Evolutionary conservation across 2,888 invertebrate species (phyloP), one percentile per base, ranked within the genome.

Genomic region (Scaptomyza parva): DNA sequence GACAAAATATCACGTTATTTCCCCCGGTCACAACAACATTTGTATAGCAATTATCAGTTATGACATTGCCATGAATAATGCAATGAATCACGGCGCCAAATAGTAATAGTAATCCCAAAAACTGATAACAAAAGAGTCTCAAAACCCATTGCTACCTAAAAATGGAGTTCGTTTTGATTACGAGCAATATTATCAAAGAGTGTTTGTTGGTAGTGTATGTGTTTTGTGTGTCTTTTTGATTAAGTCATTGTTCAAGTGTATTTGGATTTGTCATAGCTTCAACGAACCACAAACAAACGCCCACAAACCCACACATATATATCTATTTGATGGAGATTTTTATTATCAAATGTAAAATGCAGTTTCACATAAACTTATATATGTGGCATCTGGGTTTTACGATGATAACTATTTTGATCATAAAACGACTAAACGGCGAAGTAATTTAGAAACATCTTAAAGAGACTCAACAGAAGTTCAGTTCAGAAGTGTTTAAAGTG

Each of bases 141-240:
- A 51, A 44, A 28, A 30, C 20, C 47, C 17, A 9, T 5, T 33
- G 45, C 37, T 48, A 17, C 40, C 55, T 17, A 17, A 53, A 53
- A 51, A 30, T 24, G 18, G 18, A 22, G n/a, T 39, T 14, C 17
- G 20, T 40, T 33, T 35, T 37, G 37, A 37, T 37, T 37, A 4
- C 17, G 17, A 35, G 35, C n/a, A 35, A 9, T 37, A 30, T 76
- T 75, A 72, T 72, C 72, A 53, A 9, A 45, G 41, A 53, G 1
- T 1, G 11, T 33, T 12, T 22, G n/a, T 30, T n/a, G n/a, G n/a
- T n/a, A n/a, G 14, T 6, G 30, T 14, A 9, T 53, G 12, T 39
- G 22, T 39, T 8, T 8, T 45, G 18, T 52, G 28, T 41, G 48
- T 83, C 28, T 73, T 28, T 51, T 82, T 35, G 67, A 85, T 87